These are phyloP conservation scores for Xerus inauris DNA, from an alignment of 2,113 vertebrate genomes.

Conservation along the genomic window DNA sequence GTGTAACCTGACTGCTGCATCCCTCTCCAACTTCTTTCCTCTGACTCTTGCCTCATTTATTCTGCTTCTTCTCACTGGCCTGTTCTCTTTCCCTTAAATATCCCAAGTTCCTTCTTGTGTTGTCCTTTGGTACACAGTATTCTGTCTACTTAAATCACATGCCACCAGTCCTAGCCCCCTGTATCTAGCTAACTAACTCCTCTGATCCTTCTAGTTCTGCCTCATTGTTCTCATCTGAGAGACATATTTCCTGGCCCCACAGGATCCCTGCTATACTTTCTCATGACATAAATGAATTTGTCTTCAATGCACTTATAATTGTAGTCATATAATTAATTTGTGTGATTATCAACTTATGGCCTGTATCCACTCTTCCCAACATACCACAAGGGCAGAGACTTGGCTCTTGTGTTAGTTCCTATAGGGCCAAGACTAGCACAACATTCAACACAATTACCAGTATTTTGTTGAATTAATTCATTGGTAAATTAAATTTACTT, in stretches of 20 bases:
- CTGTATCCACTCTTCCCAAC: background rate
- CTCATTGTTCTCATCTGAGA: background rate
- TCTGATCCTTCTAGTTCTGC: background rate
- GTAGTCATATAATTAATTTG: background rate
- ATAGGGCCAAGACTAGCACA: background rate
- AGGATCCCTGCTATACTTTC: background rate
- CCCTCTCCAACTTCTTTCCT: background rate
- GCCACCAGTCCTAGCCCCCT: background rate
- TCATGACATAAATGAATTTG: background rate
- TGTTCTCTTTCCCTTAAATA: background rate
- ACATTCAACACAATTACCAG: background rate
- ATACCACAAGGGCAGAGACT: background rate
- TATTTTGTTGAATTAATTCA: background rate
- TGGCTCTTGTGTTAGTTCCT: background rate
- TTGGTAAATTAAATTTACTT: background rate
- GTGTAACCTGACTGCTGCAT: background rate
- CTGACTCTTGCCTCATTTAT: too few relatives aligned
- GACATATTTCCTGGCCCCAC: background rate
- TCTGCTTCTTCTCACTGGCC: background rate
- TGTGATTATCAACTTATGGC: background rate
- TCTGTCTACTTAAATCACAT: background rate
- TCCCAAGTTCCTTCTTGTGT: background rate
- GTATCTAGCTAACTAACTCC: background rate
- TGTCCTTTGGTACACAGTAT: background rate
- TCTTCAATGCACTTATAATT: background rate